Evolutionary conservation across 2,888 invertebrate species (phyloP).

Genomic region (Cosmorhoe ocellata): DNA sequence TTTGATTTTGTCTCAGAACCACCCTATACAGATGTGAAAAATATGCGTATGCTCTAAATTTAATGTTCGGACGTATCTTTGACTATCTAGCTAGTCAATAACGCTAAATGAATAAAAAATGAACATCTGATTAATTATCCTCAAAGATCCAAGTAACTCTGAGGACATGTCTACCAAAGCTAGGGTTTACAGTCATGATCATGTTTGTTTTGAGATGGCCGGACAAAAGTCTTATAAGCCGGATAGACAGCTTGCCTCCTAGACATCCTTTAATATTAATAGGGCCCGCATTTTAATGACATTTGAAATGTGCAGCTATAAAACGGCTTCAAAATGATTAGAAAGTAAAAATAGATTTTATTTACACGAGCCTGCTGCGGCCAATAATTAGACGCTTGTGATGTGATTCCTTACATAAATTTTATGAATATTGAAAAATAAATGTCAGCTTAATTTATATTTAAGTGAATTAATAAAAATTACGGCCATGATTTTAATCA

Average conservation of each 20-base stretch:
- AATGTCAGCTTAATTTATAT: not conserved
- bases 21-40: too few species aligned
- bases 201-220: too few species aligned
- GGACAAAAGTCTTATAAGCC: not conserved
- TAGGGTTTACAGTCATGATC: too few species aligned
- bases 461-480: not conserved
- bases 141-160: too few species aligned
- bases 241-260: slow-evolving; percentile 12
- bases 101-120: too few species aligned
- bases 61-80: too few species aligned
- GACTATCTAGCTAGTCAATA: too few species aligned
- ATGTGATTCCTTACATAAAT: slow-evolving; percentile 11
- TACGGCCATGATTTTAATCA: not conserved
- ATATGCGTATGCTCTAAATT: too few species aligned
- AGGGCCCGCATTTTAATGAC: slow-evolving; percentile 44
- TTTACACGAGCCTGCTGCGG: slow-evolving; percentile 23
- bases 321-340: slow-evolving; percentile 25
- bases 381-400: slow-evolving; percentile 25
- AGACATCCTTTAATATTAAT: slow-evolving; percentile 1
- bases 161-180: too few species aligned
- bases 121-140: too few species aligned
- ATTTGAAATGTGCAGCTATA: slow-evolving; percentile 28
- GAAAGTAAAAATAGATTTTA: slow-evolving; percentile 25
- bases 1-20: too few species aligned
- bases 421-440: slow-evolving; percentile 8